Evolutionary conservation across 2,797 vertebrate genomes (phyloP).

Genomic region (Adrianichthys oophorus): DNA sequence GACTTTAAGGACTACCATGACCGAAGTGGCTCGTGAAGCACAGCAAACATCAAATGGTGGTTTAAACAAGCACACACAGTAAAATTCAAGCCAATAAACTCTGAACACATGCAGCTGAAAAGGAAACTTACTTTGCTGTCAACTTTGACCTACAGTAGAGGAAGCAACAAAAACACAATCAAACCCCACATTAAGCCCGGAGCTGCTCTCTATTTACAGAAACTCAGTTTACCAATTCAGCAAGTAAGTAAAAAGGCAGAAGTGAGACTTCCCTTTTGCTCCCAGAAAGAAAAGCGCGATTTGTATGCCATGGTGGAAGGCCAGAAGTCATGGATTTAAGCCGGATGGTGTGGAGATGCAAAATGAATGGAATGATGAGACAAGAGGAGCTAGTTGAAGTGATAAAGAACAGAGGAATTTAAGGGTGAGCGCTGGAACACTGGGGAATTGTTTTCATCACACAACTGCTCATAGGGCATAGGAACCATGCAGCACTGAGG

Average conservation of each 20-base stretch:
- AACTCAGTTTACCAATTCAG: constrained; percentile 9
- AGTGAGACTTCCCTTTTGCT: constrained; percentile 93
- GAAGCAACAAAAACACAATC: constrained; percentile 50
- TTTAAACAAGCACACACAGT: constrained; percentile 13
- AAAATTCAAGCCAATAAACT: constrained; percentile 8
- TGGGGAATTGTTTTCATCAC: constrained; percentile 47
- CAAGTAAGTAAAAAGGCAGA: constrained; percentile 31
- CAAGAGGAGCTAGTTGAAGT: constrained; percentile 13
- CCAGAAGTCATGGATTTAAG: constrained; percentile 75
- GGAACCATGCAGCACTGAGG: constrained; percentile 56
- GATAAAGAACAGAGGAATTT: constrained; percentile 31
- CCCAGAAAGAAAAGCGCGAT: constrained; percentile 97
- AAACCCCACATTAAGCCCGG: constrained; percentile 38
- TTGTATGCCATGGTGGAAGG: constrained; percentile 89
- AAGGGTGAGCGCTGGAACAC: constrained; percentile 32
- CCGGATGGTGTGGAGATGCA: constrained; percentile 55
- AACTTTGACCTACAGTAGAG: constrained; percentile 89
- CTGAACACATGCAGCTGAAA: constrained; percentile 30
- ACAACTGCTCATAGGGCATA: constrained; percentile 47
- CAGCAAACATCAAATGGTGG: neutral
- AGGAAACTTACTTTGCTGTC: constrained; percentile 89
- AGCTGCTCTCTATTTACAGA: constrained; percentile 1
- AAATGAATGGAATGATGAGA: constrained; percentile 44
- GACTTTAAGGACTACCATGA: too few relatives aligned
- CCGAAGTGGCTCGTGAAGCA: neutral